A percentile compares a stretch with the other conserved stretches of the same genome.
phyloP scores from a whole-genome alignment of 1,140 invertebrate species.

The Leptinotarsa defecta region DNA sequence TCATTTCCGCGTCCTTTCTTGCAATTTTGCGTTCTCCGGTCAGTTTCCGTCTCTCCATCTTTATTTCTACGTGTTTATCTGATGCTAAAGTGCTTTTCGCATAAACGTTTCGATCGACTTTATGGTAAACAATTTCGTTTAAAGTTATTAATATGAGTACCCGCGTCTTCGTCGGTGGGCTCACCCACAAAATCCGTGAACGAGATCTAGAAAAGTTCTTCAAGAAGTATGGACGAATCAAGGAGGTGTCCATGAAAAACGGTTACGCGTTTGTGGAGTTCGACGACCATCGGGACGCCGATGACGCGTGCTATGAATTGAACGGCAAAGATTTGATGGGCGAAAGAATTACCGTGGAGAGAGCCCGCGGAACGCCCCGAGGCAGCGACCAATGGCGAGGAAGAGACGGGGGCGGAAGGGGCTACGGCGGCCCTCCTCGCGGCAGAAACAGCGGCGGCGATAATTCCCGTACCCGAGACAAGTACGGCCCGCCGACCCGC shows the following conservation, averaged over 20 bases:
- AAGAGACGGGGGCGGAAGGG: slow-evolving; percentile 36
- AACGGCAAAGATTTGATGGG: slow-evolving; percentile 96
- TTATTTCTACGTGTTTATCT: slow-evolving; percentile 6
- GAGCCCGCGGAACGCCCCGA: slow-evolving; percentile 77
- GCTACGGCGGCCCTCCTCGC: slow-evolving; percentile 37
- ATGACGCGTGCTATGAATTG: slow-evolving; percentile 97
- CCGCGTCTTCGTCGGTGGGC: slow-evolving; percentile 93
- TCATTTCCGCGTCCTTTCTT: slow-evolving; percentile 2
- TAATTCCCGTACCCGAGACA: slow-evolving; percentile 37
- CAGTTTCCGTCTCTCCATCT: neutral
- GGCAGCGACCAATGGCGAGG: slow-evolving; percentile 58
- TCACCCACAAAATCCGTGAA: slow-evolving; percentile 92
- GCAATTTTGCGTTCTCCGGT: neutral
- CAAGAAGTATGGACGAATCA: slow-evolving; percentile 93
- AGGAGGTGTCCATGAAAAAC: slow-evolving; percentile 97
- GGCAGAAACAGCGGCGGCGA: slow-evolving; percentile 43
- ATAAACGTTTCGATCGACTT: neutral
- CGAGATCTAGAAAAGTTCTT: slow-evolving; percentile 98
- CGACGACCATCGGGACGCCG: slow-evolving; percentile 96
- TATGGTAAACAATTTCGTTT: neutral
- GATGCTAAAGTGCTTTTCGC: neutral
- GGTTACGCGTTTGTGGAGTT: slow-evolving; percentile 97
- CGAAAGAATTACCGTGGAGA: slow-evolving; percentile 87
- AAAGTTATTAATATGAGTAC: slow-evolving; percentile 65
- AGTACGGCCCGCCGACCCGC: slow-evolving; percentile 95